Base-by-base conservation (phyloP, 2,797 vertebrate species). In the Microctenopoma lineatum region DNA sequence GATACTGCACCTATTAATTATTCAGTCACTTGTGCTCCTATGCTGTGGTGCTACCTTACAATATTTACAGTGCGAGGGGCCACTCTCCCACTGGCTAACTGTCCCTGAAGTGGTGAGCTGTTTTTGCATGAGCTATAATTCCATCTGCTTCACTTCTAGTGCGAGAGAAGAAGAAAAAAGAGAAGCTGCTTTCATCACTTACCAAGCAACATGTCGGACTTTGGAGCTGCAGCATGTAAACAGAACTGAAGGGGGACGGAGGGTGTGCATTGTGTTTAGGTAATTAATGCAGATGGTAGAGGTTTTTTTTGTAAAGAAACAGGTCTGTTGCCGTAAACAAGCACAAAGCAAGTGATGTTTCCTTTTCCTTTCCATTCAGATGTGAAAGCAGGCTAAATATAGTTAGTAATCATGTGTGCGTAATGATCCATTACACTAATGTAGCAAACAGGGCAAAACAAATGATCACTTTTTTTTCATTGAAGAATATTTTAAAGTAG, bases 1-100 rank as follows among this genome's bases (percentile, higher is more conserved):
- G 29, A 32, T 84, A 89, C 78, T 53, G 56, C 78, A 75, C 73
- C 79, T 89, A 94, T 93, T 90, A 94, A 93, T 94, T 93, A 94
- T 94, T 93, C 85, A 94, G 85, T 92, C 91, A 84, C 78, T 72
- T 81, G 70, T 70, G 75, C 65, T 81, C 47, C 79, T 68, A 58
- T 85, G 89, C 89, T 74, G 75, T 45, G 62, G 85, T 64, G 86
- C 87, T 84, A 84, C 79, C 80, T 83, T 89, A 80, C 83, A 88
- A 90, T 91, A 92, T 92, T 91, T 92, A 91, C 90, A 78, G 76
- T 83, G 79, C 56, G 59, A 65, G 79, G 85, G 72, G 59, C 84
- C 45, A 27, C 77, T 81, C 69, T 88, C 79, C 77, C 76, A 48
- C 46, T 46, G 67, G 71, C 70, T 75, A 53, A 34, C 58, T 39